Base-by-base conservation (phyloP, 2,797 vertebrate species). In the Sebastes cheni region DNA sequence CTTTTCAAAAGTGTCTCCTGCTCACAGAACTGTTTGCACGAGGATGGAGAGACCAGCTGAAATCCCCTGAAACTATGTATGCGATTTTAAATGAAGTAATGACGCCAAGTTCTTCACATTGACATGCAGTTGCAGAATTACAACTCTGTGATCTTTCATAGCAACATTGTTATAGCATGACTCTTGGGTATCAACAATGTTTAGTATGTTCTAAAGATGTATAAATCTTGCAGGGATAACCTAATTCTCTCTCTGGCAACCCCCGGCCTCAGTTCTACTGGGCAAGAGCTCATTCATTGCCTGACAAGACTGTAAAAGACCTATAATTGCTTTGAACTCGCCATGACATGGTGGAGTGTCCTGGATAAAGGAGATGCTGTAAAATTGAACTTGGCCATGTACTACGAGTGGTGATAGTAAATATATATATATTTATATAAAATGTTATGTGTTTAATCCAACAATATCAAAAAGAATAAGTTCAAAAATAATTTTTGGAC, bases 301-400 rank as follows among this genome's bases (percentile, higher is more conserved):
- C 36, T 25, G 20, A 6, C 55, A 29, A 16, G 61, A 56, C 27
- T 29, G 67, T 69, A 56, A 34, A 70, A 54, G 59, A 58, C 2
- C 11, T 58, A 29, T 64, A 72, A 78, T 71, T 59, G 65, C 59
- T 67, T 73, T 73, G 54, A 81, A 34, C 32, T 67, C n/a, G 62
- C 16, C 9, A 9, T 66, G 27, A 60, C 46, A 65, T 4, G 52
- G 14, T 32, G 18, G 18, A 46, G 22, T 29, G 13, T 56, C 34
- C 69, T 27, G 23, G 23, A 56, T 61, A 74, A 70, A 74, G 27
- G 61, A 67, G 60, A 65, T 20, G n/a, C 14, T 59, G 52, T 65
- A 36, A 77, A 76, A 86, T 27, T 50, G 27, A 70, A 68, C 39
- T 67, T 71, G 52, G 23, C 39, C 27, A 30, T 62, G 60, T 36